Base-by-base conservation (phyloP, 2,797 vertebrate genomes). In the Myoxocephalus aenaeus region DNA sequence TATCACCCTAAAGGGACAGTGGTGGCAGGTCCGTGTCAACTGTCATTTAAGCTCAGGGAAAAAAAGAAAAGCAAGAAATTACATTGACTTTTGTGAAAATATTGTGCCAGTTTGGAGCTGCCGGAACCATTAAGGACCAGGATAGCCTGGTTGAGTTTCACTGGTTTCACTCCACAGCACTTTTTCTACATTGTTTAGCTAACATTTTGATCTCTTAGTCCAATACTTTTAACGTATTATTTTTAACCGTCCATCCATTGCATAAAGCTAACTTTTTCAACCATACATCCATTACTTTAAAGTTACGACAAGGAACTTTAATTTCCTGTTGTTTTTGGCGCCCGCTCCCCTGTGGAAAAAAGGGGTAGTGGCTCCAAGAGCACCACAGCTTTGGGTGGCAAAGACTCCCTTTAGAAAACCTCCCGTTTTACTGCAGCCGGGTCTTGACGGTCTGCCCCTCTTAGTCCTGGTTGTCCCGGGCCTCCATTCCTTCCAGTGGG, bases 61-160 rank as follows among this genome's bases (percentile, higher is more conserved):
- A 62, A 53, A 62, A 68, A 54, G n/a, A 62, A 62, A 62, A 75
- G 17, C 13, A 25, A 9, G 1, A 40, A 62, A 22, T 38, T 3
- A n/a, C 18, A 36, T 36, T 36, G 50, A 36, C 48, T 34, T 70
- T 68, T 53, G 17, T 76, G 17, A 62, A 5, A 63, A 46, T 56
- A 17, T 36, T n/a, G 20, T 20, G 20, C 51, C 44, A 58, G 38
- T 20, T 68, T 13, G n/a, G 34, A 32, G 10, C 48, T n/a, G 40
- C 12, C 25, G 15, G n/a, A 34, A 34, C 13, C 1, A 15, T 20
- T 14, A 65, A 34, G 20, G 12, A 61, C 11, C 58, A 6, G 34
- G 15, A 7, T 2, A 20, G 34, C 38, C 38, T 62, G 51, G 6
- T n/a, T 42, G 53, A 42, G 22, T 8, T 7, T 5, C 7, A 58